phyloP scores from a whole-genome alignment of 2,888 invertebrate species.

The Heterodera filipjevi region DNA sequence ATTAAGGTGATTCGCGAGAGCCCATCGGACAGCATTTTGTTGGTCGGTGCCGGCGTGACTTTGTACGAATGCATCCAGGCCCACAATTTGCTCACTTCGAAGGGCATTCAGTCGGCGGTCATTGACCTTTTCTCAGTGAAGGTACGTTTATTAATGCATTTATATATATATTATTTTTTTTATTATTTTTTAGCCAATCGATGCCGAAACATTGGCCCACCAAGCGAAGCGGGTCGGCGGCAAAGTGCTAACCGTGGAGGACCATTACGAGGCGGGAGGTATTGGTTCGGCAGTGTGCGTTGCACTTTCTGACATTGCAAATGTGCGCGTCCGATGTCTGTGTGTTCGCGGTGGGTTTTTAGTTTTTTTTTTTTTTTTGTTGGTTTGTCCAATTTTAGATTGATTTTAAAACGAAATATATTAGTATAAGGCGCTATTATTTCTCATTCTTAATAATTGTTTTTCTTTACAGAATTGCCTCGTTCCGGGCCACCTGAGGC shows the following conservation, averaged over 20 bases:
- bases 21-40: conserved; percentile 78
- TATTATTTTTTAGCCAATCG: conserved; percentile 70
- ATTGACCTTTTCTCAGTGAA: conserved; percentile 83
- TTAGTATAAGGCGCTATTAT: neutral
- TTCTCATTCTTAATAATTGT: neutral
- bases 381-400: neutral
- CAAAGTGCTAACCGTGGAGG: conserved; percentile 87
- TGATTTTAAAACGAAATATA: neutral
- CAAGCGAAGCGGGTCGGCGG: conserved; percentile 72
- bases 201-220: conserved; percentile 76
- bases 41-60: conserved; percentile 92
- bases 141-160: conserved; percentile 70
- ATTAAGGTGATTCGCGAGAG: conserved; percentile 76
- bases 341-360: conserved; percentile 70
- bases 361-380: neutral
- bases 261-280: conserved; percentile 93
- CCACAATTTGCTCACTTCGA: conserved; percentile 68
- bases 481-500: conserved; percentile 87
- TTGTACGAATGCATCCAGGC: conserved; percentile 87
- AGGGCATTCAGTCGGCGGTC: conserved; percentile 76
- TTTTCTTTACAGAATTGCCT: conserved; percentile 73
- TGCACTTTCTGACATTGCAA: conserved; percentile 44
- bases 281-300: conserved; percentile 83
- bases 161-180: neutral
- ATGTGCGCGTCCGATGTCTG: conserved; percentile 67